Evolutionary conservation across 2,797 vertebrate genomes (phyloP).

Genomic region (Heterohyrax brucei): DNA sequence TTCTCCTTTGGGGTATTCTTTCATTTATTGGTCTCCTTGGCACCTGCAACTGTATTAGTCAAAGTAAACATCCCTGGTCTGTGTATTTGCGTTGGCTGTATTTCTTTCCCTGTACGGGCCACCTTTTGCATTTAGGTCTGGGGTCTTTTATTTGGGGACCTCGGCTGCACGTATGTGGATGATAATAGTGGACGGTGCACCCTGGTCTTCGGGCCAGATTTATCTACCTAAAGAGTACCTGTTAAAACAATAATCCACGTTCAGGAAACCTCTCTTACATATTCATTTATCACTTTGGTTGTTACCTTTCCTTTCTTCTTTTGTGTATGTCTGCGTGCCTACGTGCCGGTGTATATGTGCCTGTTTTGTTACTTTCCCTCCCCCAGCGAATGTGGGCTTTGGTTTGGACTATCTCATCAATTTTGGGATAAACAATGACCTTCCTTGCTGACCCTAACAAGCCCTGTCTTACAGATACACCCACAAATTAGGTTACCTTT

Average conservation of each 20-base stretch:
- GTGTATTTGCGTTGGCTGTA: rapidly evolving
- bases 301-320: background rate
- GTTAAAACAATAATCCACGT: background rate
- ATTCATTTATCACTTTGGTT: background rate
- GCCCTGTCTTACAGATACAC: background rate
- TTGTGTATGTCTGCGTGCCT: background rate
- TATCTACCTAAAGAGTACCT: background rate
- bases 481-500: rapidly evolving
- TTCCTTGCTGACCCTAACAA: background rate
- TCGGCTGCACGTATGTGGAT: background rate
- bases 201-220: background rate
- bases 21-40: background rate
- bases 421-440: background rate
- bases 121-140: background rate
- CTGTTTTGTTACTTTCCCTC: background rate
- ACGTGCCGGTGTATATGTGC: background rate
- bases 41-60: background rate
- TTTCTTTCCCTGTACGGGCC: background rate
- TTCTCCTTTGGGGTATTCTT: background rate
- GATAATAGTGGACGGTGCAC: background rate
- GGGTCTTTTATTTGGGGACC: background rate
- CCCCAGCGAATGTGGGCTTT: background rate
- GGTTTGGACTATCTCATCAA: background rate
- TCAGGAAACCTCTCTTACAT: conserved; percentile 30
- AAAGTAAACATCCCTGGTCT: background rate